phyloP scores from a whole-genome alignment of 2,888 invertebrate genomes.

The Agriopis marginaria region DNA sequence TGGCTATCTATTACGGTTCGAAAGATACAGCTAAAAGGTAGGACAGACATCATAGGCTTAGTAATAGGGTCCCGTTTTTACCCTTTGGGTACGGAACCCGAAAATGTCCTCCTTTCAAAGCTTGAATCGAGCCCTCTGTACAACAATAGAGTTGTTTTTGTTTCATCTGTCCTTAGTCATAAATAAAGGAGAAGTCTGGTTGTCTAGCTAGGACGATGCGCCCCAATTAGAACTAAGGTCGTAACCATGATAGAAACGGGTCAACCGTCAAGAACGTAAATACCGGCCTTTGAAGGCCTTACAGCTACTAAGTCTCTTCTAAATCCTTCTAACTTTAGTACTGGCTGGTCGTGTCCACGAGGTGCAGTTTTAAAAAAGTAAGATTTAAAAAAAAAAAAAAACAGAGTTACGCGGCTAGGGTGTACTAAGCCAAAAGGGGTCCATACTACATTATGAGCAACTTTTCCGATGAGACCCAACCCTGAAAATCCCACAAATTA shows the following conservation, averaged over 20 bases:
- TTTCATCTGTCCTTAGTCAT: slow-evolving; percentile 2
- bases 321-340: slow-evolving; percentile 1
- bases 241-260: not conserved
- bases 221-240: slow-evolving; percentile 15
- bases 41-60: too few relatives aligned
- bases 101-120: not conserved
- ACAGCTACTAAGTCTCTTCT: not conserved
- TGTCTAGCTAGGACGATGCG: slow-evolving; percentile 4
- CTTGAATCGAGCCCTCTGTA: not conserved
- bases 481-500: too few relatives aligned
- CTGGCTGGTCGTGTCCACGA: not conserved
- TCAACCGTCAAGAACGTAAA: slow-evolving; percentile 2
- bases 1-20: too few relatives aligned
- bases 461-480: too few relatives aligned
- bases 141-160: not conserved
- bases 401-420: too few relatives aligned
- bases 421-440: too few relatives aligned
- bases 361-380: slow-evolving; percentile 1
- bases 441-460: too few relatives aligned
- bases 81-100: too few relatives aligned
- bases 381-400: not conserved
- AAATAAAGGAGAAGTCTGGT: not conserved
- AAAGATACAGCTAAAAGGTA: too few relatives aligned
- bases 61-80: too few relatives aligned
- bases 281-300: slow-evolving; percentile 3